These are phyloP conservation scores for Drosophila histrio DNA, from an alignment of 2,888 invertebrate genomes.

Conservation along the genomic window DNA sequence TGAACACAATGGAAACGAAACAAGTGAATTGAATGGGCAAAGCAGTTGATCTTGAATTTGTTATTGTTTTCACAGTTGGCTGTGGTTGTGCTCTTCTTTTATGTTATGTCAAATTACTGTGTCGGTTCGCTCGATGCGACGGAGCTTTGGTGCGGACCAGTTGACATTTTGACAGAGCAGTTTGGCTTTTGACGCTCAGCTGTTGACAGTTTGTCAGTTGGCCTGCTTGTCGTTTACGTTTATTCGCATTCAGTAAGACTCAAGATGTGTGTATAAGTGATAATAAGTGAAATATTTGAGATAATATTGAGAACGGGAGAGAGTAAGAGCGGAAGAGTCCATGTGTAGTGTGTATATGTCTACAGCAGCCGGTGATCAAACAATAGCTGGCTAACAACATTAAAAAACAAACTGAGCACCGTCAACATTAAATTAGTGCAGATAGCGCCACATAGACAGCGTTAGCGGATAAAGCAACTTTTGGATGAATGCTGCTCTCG, in stretches of 20 bases:
- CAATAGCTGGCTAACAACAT: slow-evolving; percentile 33
- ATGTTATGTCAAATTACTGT: slow-evolving; percentile 27
- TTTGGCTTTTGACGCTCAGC: slow-evolving; percentile 35
- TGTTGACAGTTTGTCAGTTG: slow-evolving; percentile 35
- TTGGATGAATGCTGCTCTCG: neutral
- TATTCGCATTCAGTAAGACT: slow-evolving; percentile 7
- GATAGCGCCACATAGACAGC: slow-evolving; percentile 42
- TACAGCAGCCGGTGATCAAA: slow-evolving; percentile 32
- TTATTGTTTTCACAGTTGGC: slow-evolving; percentile 2
- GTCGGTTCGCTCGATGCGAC: neutral
- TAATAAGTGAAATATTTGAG: slow-evolving; percentile 21
- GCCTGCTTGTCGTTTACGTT: slow-evolving; percentile 9
- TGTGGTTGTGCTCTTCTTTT: neutral
- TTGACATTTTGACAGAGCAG: slow-evolving; percentile 32
- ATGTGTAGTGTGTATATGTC: neutral
- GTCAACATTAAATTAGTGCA: slow-evolving; percentile 36
- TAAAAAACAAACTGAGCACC: slow-evolving; percentile 5
- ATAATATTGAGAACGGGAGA: slow-evolving; percentile 20
- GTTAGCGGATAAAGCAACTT: slow-evolving; percentile 31
- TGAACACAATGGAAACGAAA: slow-evolving; percentile 2
- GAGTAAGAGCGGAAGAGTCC: neutral
- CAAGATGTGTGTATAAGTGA: slow-evolving; percentile 13
- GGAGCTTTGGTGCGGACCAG: neutral
- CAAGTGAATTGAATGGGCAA: slow-evolving; percentile 4
- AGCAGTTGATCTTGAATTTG: slow-evolving; percentile 1